Evolutionary conservation across 2,113 vertebrate genomes (phyloP).

Genomic region (Austrofundulus limnaeus): DNA sequence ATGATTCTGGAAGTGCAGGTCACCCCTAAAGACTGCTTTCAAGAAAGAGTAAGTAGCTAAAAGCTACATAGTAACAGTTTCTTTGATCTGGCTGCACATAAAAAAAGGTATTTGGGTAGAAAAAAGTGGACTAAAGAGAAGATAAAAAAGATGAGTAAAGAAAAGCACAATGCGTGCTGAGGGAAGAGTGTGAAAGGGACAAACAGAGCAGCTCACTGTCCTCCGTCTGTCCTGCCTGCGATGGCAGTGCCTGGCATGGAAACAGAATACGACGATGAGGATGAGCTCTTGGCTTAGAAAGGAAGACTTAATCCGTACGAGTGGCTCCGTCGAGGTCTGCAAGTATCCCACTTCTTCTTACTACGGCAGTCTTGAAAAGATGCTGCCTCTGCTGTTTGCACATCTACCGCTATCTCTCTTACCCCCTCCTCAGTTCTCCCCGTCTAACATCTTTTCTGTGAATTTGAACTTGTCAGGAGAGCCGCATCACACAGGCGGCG

Average conservation of each 20-base stretch:
- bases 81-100: conserved; percentile 50
- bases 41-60: conserved; percentile 45
- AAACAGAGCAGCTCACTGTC: conserved; percentile 77
- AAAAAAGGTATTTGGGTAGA: conserved; percentile 1
- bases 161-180: conserved; percentile 8
- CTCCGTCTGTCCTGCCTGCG: conserved; percentile 63
- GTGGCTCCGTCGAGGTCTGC: conserved; percentile 37
- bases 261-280: conserved; percentile 35
- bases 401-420: conserved; percentile 31
- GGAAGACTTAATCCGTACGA: conserved; percentile 73
- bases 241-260: conserved; percentile 50
- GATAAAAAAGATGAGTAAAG: conserved; percentile 5
- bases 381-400: conserved; percentile 47
- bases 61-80: conserved; percentile 68
- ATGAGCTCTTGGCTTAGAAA: conserved; percentile 68
- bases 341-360: conserved; percentile 39
- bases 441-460: conserved; percentile 16
- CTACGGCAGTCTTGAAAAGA: conserved; percentile 47
- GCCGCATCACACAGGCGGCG: conserved; percentile 27
- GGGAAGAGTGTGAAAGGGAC: conserved; percentile 9
- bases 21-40: conserved; percentile 39
- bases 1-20: conserved; percentile 22
- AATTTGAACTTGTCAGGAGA: conserved; percentile 46
- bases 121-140: background rate
- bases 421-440: conserved; percentile 11